These are phyloP conservation scores for Myiozetetes cayanensis DNA, from an alignment of 2,113 vertebrate species.

Conservation along the genomic window DNA sequence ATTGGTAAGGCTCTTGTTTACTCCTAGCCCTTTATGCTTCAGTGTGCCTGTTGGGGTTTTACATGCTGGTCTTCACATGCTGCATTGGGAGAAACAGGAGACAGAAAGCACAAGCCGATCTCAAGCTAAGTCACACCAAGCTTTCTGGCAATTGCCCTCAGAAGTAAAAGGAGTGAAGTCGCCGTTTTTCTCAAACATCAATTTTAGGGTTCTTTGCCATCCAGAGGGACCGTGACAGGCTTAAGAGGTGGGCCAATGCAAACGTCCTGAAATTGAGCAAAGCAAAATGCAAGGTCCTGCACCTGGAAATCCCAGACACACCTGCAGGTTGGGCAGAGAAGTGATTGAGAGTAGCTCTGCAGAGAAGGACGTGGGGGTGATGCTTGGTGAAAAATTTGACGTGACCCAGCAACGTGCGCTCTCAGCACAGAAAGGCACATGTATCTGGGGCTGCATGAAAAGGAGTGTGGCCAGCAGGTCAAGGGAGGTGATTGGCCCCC, in stretches of 20 bases:
- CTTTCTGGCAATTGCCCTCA: neutral
- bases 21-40: neutral
- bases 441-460: neutral
- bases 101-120: neutral
- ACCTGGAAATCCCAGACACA: neutral
- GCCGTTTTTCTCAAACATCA: neutral
- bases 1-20: neutral
- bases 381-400: neutral
- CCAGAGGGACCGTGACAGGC: neutral
- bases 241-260: neutral
- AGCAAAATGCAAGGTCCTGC: neutral
- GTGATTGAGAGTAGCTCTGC: neutral
- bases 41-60: neutral
- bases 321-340: neutral
- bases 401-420: neutral
- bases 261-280: neutral
- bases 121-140: neutral
- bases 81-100: neutral
- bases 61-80: neutral
- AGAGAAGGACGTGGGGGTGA: fast-evolving
- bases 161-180: neutral
- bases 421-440: neutral
- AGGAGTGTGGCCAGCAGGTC: neutral
- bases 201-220: neutral
- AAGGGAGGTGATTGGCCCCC: neutral